Percentiles rank a stretch among this genome's conserved stretches.
Evolutionary conservation across 2,113 vertebrate genomes (phyloP).

Genomic region (Myocastor coypus): DNA sequence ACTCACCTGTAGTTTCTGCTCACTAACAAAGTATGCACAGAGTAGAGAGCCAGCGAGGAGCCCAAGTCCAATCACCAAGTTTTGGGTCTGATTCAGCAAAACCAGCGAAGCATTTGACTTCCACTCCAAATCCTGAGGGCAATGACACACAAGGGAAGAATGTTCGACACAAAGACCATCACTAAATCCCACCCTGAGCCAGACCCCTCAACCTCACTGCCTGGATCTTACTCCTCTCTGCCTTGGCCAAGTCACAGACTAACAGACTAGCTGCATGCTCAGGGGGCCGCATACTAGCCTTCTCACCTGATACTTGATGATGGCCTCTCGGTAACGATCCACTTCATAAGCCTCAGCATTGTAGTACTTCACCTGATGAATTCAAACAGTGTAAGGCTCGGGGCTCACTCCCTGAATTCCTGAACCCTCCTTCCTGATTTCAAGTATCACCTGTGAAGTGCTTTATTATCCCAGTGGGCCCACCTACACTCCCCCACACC

Average conservation of each 20-base stretch:
- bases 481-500: background rate
- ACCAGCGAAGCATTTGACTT: slow-evolving; percentile 94
- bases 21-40: slow-evolving; percentile 95
- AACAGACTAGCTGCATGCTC: background rate
- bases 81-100: slow-evolving; percentile 97
- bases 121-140: slow-evolving; percentile 89
- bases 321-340: slow-evolving; percentile 91
- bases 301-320: slow-evolving; percentile 95
- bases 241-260: background rate
- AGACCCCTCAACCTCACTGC: background rate
- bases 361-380: slow-evolving; percentile 96
- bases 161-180: background rate
- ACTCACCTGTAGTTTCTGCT: slow-evolving; percentile 92
- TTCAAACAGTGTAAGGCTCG: background rate
- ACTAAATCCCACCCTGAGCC: background rate
- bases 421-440: background rate
- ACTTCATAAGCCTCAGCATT: slow-evolving; percentile 95
- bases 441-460: background rate
- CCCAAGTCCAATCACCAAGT: slow-evolving; percentile 93
- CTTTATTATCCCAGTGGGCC: background rate
- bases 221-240: background rate
- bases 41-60: slow-evolving; percentile 95
- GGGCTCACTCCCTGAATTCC: background rate
- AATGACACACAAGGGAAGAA: background rate
- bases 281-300: background rate